Percentiles rank a stretch among this genome's conserved stretches.
phyloP scores from a whole-genome alignment of 2,888 invertebrate species.

The Drosophila pseudotakahashii region DNA sequence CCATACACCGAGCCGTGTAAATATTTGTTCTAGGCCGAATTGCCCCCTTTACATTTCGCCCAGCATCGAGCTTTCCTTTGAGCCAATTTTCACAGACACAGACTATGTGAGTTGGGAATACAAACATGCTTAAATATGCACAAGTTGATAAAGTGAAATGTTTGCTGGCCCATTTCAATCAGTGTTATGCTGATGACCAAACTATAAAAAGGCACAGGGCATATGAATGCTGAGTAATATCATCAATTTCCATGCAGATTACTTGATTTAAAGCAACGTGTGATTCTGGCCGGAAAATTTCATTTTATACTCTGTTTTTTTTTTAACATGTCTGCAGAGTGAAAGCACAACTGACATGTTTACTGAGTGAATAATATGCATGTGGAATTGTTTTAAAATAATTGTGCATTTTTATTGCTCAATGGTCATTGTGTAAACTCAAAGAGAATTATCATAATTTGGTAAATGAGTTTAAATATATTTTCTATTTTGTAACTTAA shows the following conservation, averaged over 20 bases:
- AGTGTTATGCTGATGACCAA: constrained; percentile 36
- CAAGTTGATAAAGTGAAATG: constrained; percentile 57
- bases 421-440: no score
- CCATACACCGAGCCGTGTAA: constrained; percentile 57
- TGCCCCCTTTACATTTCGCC: not conserved
- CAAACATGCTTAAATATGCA: constrained; percentile 57
- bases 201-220: constrained; percentile 13
- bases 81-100: constrained; percentile 30
- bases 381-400: not conserved
- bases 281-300: not conserved
- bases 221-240: not conserved
- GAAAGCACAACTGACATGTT: not conserved
- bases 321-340: constrained; percentile 28
- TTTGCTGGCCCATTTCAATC: constrained; percentile 68
- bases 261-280: not conserved
- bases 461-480: no score
- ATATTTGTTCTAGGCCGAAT: constrained; percentile 50
- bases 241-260: not conserved
- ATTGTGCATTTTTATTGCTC: not conserved
- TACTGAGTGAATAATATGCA: not conserved
- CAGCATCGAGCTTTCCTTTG: constrained; percentile 15
- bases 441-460: no score
- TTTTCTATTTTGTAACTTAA: no score
- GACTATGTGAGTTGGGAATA: no score
- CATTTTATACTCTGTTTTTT: constrained; percentile 19